These are phyloP conservation scores for Harmothoe impar DNA, from an alignment of 2,888 invertebrate species.

Conservation along the genomic window DNA sequence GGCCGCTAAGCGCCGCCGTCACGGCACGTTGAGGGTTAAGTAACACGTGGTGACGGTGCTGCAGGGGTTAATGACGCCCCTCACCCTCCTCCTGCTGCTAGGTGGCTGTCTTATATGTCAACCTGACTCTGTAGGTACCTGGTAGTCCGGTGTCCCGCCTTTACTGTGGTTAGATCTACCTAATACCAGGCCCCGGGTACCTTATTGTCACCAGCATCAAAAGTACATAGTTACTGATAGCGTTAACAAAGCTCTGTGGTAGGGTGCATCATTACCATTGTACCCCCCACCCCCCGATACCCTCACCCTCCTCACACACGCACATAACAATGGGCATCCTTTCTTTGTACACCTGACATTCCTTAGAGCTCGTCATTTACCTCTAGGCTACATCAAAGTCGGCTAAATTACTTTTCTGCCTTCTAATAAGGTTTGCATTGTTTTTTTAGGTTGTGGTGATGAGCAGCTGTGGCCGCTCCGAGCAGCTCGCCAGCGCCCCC, in stretches of 20 bases:
- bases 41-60: neutral
- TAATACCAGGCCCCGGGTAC: constrained; percentile 21
- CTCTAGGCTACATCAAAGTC: constrained; percentile 18
- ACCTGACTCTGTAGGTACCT: neutral
- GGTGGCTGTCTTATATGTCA: neutral
- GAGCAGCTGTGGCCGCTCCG: neutral
- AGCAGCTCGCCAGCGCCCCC: constrained; percentile 5
- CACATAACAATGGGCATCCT: neutral
- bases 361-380: neutral
- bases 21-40: constrained; percentile 18
- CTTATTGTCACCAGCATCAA: neutral
- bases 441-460: constrained; percentile 1
- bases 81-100: neutral
- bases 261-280: constrained; percentile 20
- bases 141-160: neutral
- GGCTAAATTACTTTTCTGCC: neutral
- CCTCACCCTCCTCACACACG: neutral
- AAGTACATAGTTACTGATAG: constrained; percentile 37
- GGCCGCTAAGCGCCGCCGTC: neutral
- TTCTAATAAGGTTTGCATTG: constrained; percentile 45
- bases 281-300: too few species aligned
- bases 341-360: constrained; percentile 44
- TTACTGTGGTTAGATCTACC: constrained; percentile 45
- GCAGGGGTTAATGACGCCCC: neutral
- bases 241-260: constrained; percentile 29